Evolutionary conservation across 2,797 vertebrate genomes (phyloP).

Genomic region (Pangasius sanitwongsei): DNA sequence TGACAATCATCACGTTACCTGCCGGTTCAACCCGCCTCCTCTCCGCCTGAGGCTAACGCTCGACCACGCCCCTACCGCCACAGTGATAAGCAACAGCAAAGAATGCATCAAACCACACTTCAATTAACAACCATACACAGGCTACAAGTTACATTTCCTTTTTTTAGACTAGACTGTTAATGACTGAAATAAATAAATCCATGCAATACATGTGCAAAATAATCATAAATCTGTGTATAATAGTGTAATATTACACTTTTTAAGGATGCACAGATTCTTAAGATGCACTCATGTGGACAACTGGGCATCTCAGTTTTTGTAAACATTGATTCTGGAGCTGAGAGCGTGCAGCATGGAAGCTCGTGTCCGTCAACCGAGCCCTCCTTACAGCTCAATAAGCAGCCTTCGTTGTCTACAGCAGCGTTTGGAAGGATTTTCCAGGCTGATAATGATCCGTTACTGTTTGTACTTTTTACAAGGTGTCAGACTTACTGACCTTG

Average conservation of each 20-base stretch:
- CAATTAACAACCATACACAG: not conserved
- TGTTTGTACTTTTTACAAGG: not conserved
- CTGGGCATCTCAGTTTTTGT: not conserved
- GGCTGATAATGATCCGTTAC: not conserved
- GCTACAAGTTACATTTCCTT: not conserved
- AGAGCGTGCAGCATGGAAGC: not conserved
- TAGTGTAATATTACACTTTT: not conserved
- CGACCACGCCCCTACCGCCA: not conserved
- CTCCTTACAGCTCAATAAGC: not conserved
- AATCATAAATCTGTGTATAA: not conserved
- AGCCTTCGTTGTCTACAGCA: not conserved
- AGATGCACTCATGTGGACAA: not conserved
- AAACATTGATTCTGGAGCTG: not conserved
- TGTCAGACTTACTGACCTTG: not conserved
- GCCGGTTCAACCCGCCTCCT: too few species aligned
- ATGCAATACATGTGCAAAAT: not conserved
- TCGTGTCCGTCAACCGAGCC: not conserved
- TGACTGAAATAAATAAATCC: not conserved
- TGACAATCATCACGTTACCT: too few species aligned
- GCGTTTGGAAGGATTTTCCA: not conserved
- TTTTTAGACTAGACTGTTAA: not conserved
- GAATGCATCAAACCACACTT: not conserved
- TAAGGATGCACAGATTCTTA: not conserved
- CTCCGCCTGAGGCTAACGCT: not conserved
- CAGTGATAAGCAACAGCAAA: not conserved